These are phyloP conservation scores for Prenolepis imparis DNA, from an alignment of 2,888 invertebrate genomes.

Conservation along the genomic window DNA sequence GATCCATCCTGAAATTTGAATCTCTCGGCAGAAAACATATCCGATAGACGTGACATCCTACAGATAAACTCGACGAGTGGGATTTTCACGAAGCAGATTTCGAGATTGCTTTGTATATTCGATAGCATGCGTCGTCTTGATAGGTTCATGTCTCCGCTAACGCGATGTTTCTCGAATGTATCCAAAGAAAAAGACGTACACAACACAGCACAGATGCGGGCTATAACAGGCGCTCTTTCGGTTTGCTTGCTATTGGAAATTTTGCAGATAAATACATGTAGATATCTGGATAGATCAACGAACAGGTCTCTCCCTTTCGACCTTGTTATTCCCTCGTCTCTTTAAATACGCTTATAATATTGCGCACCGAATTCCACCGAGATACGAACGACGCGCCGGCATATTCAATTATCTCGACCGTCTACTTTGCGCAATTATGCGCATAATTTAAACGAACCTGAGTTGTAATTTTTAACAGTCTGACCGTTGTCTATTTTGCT, in stretches of 20 bases:
- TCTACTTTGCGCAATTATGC: conserved; percentile 28
- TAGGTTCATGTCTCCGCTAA: conserved; percentile 28
- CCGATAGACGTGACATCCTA: conserved; percentile 61
- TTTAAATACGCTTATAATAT: conserved; percentile 9
- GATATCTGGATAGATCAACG: background rate
- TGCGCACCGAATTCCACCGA: conserved; percentile 5
- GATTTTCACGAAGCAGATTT: conserved; percentile 60
- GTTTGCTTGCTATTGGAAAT: conserved; percentile 14
- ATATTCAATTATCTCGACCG: conserved; percentile 29
- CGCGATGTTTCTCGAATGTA: background rate
- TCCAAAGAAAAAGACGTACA: conserved; percentile 12
- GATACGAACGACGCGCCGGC: background rate
- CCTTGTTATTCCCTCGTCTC: background rate
- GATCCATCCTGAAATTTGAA: conserved; percentile 59
- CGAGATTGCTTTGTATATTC: conserved; percentile 56
- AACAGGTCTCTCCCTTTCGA: background rate
- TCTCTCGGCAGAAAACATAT: conserved; percentile 55
- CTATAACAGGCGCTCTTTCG: background rate
- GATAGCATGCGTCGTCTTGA: conserved; percentile 52
- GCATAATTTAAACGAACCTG: conserved; percentile 31
- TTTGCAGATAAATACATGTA: conserved; percentile 1
- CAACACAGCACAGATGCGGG: background rate
- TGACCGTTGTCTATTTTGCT: conserved; percentile 19
- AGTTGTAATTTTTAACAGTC: conserved; percentile 42
- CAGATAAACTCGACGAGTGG: conserved; percentile 63